Base-by-base conservation (phyloP, 2,797 vertebrate species). In the Tinamus major region DNA sequence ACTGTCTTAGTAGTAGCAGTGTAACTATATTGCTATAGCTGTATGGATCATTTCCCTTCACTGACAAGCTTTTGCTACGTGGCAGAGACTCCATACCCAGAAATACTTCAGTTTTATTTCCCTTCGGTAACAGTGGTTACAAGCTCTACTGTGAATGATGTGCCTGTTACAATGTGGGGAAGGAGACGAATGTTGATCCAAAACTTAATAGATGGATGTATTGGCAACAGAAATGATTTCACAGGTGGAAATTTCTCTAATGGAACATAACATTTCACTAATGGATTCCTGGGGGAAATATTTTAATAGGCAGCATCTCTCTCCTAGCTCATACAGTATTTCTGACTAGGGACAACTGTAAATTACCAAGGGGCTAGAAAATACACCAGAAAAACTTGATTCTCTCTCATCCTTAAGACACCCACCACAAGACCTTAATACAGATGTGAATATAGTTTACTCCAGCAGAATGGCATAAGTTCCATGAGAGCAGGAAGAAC, bases 211-310 rank as follows among this genome's bases (percentile, higher is more conserved):
- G 75, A 65, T 51, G 55, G 55, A 27, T 82, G 2, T 79, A 61
- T 31, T 94, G 78, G 48, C 87, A 75, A 33, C 14, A 56, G 77
- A 83, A 77, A 31, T 46, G 31, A 91, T 95, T 87, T 91, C 64
- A 72, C 48, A 70, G 78, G 80, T 80, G 48, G 87, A 75, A 87
- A 75, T 79, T 37, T 77, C 69, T 56, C 55, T 90, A 87, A 90
- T 90, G 86, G 85, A 93, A 84, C 27, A 74, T 70, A 63, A 27
- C 74, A 94, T 89, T 82, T 89, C 68, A n/a, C 61, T 89, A 79
- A 94, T 93, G 84, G 56, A 61, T 89, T 93, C 56, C 21, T 44
- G 71, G 39, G n/a, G 81, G 79, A 87, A 91, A 53, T 63, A 85
- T 64, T 75, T 74, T 46, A 87, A 58, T 61, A 70, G 53, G 24